Base-by-base conservation (phyloP, 2,888 invertebrate genomes). In the Drosophila infuscata region DNA sequence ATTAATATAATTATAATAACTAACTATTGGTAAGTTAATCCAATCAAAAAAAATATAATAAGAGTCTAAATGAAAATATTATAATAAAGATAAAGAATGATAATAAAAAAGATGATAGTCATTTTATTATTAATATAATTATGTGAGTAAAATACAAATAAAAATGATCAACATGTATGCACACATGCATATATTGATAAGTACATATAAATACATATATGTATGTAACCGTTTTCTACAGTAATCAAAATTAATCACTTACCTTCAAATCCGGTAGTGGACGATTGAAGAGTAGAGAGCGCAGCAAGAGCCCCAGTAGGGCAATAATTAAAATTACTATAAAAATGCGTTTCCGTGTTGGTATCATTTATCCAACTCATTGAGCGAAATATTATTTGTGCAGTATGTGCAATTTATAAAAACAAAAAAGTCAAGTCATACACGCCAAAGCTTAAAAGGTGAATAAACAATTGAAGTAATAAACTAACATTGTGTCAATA, bases 321-420 rank as follows among this genome's bases (percentile, higher is more conserved):
- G 62, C 57, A 38, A 80, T 63, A 54, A 88, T 35, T 51, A 71
- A 65, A 46, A 91, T 33, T 48, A 88, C 53, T 35, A 91, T 61
- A 5, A 80, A 59, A 63, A 90, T 74, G 49, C 90, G 85, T 83
- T 91, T 92, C 49, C 91, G 87, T 70, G 86, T 79, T 48, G 90
- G 66, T 74, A 87, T 74, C 91, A 91, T 91, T 84, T 88, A 67
- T 61, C 36, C 48, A 58, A 79, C 62, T 73, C 63, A 79, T 72
- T 38, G 36, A 68, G 46, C 25, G 43, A 43, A 41, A 41, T 68
- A 17, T 53, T n/a, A 43, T 69, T 68, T 82, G 64, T 75, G 80
- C 76, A 75, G 53, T 78, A 62, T 67, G 30, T 79, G 79, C 82
- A 77, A 70, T 63, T 46, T 8, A 46, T 15, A 46, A 46, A 46